Evolutionary conservation across 2,888 invertebrate genomes (phyloP), one percentile per base, ranked within the genome.

Genomic region (Corbicula japonica): DNA sequence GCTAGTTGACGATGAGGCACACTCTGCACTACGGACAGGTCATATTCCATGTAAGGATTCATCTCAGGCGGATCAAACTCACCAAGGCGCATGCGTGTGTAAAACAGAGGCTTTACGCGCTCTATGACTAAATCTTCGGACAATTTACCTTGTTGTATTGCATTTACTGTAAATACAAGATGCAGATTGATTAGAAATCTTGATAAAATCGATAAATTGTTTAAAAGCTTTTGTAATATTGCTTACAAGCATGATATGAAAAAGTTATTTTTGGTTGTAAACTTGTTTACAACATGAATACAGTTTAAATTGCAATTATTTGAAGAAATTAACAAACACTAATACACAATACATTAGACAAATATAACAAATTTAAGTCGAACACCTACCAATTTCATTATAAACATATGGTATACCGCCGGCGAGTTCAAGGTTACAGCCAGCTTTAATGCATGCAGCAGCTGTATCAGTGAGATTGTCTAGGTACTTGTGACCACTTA

Each of bases 21-120:
- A 58, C 82, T 88, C 68, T 89, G 87, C 2, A 89, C 87, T 10
- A 83, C 41, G 2, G 86, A 83, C 60, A 86, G 56, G 70, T 81
- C 84, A 28, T 85, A 73, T 15, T 73, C 35, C 4, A 71, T 41
- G 75, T 91, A 92, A 0, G 92, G 92, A 76, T 91, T 91, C 89
- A 90, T 89, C 54, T 73, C 61, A 4, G 85, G 85, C 0, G 91
- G 91, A 68, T 91, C 91, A 79, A 91, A 91, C 68, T 90, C 90
- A n/a, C 91, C 91, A 2, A 91, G 82, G 63, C 89, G 81, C 90
- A 91, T 90, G 71, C 91, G 80, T 28, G 90, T 90, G 70, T 89
- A 87, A 76, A 91, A 90, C 32, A 91, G 76, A 18, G 89, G 89
- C 54, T 88, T 90, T 1, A 85, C 89, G 26, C 84, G 74, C 30